Conservation (phyloP, 1,140 invertebrate species). For the Nasonia vitripennis region DNA sequence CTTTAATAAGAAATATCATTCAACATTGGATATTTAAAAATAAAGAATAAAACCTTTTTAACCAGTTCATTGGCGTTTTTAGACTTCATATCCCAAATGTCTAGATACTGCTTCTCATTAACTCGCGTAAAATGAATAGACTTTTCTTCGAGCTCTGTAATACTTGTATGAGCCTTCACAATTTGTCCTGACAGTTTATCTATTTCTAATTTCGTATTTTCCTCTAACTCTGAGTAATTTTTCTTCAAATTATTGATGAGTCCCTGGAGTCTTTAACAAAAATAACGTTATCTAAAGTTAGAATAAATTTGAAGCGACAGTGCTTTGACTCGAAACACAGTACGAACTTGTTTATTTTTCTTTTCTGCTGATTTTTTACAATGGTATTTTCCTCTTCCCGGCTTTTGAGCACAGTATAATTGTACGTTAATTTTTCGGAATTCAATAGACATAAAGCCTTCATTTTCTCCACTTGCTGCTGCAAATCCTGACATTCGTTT, state of each 20-base stretch:
- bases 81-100: conserved; percentile 83
- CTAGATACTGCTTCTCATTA: conserved; percentile 77
- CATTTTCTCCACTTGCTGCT: conserved; percentile 86
- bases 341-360: conserved; percentile 80
- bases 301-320: conserved; percentile 27
- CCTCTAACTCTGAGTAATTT: conserved; percentile 77
- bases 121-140: conserved; percentile 79
- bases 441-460: conserved; percentile 84
- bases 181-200: conserved; percentile 78
- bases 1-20: not conserved
- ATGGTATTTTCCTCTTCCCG: conserved; percentile 91
- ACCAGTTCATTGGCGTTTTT: conserved; percentile 77
- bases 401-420: conserved; percentile 87
- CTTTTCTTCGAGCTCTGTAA: conserved; percentile 81
- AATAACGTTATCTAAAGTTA: conserved; percentile 45
- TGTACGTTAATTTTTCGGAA: conserved; percentile 91
- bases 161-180: conserved; percentile 78
- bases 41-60: conserved; percentile 64
- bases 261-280: conserved; percentile 81
- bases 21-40: not conserved
- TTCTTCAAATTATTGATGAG: conserved; percentile 80
- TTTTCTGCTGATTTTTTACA: conserved; percentile 88
- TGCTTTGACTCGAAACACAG: conserved; percentile 32
- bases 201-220: conserved; percentile 76
- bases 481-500: conserved; percentile 82